Evolutionary conservation across 2,113 vertebrate species (phyloP).

Genomic region (Plotosus lineatus): DNA sequence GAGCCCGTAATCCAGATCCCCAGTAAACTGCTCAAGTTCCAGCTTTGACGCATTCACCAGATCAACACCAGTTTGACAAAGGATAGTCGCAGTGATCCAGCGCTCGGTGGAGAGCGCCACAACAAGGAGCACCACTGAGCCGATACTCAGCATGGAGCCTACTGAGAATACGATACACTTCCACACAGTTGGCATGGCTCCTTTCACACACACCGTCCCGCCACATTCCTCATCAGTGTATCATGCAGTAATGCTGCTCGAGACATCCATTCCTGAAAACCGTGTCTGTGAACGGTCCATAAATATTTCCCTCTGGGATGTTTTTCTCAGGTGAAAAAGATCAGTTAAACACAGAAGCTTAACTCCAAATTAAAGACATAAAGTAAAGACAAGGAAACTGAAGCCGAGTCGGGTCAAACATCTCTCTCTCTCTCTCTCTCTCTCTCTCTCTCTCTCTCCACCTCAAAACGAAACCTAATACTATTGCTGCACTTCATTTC

Average conservation of each 20-base stretch:
- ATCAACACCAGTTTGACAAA: slow-evolving; percentile 92
- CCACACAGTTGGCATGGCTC: slow-evolving; percentile 88
- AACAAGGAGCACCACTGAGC: slow-evolving; percentile 80
- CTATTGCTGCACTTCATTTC: slow-evolving; percentile 11
- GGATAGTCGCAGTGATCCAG: slow-evolving; percentile 87
- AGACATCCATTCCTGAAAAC: neutral
- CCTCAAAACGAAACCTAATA: slow-evolving; percentile 45
- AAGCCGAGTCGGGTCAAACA: slow-evolving; percentile 40
- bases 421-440: slow-evolving; percentile 36
- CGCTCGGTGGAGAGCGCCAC: slow-evolving; percentile 82
- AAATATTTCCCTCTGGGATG: neutral
- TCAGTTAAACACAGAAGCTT: neutral
- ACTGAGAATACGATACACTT: slow-evolving; percentile 83
- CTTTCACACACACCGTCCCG: slow-evolving; percentile 54
- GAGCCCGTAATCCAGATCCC: slow-evolving; percentile 89
- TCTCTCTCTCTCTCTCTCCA: slow-evolving; percentile 30
- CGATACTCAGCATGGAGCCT: slow-evolving; percentile 80
- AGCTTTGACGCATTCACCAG: slow-evolving; percentile 89
- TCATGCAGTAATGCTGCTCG: neutral
- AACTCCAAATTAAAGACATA: neutral
- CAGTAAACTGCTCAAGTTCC: slow-evolving; percentile 88
- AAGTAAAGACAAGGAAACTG: slow-evolving; percentile 26
- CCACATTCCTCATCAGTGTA: slow-evolving; percentile 56
- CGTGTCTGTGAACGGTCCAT: neutral
- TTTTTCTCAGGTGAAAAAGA: neutral